Evolutionary conservation across 2,888 invertebrate genomes (phyloP), one percentile per base, ranked within the genome.

Genomic region (Atethmia centrago): DNA sequence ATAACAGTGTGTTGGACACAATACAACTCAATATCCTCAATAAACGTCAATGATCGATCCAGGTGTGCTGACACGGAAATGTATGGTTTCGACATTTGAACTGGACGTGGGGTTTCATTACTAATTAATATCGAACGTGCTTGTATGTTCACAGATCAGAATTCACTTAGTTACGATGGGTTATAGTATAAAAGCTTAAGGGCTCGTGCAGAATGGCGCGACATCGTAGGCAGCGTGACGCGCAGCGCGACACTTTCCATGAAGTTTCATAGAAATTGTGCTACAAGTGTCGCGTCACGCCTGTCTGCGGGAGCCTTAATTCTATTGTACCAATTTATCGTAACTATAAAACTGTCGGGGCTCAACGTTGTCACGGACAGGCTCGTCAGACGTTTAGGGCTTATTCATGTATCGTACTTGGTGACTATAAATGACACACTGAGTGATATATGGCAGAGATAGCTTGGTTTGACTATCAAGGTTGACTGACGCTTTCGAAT

Each of bases 331-430:
- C n/a, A 47, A 74, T 81, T 83, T 82, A 87, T 78, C 55, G 66
- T 76, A 67, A 61, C 84, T 72, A 87, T 88, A 88, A 88, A 88
- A 85, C 67, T 66, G 85, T 83, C 76, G 59, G 59, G 58, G 31
- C 49, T 76, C 72, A n/a, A 59, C 61, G 63, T 70, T 79, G 69
- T 82, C 58, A 68, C 68, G 47, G 65, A 51, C 70, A 55, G 51
- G 19, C 51, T 69, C 73, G 65, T 66, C 79, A 72, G 28, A 71
- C 61, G n/a, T 68, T 68, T 78, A 66, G 19, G 45, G 36, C 70
- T 78, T 74, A 68, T 77, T 77, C 80, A 61, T 73, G 62, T 77
- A 63, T 61, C 40, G 80, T 70, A 71, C 67, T 71, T 79, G 75
- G 71, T 71, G 68, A 53, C 71, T 67, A 67, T 80, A 76, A 80